A percentile compares a stretch with the other conserved stretches of the same genome.
These are phyloP conservation scores for Eupithecia tripunctaria DNA, from an alignment of 2,888 invertebrate species.

Conservation along the genomic window DNA sequence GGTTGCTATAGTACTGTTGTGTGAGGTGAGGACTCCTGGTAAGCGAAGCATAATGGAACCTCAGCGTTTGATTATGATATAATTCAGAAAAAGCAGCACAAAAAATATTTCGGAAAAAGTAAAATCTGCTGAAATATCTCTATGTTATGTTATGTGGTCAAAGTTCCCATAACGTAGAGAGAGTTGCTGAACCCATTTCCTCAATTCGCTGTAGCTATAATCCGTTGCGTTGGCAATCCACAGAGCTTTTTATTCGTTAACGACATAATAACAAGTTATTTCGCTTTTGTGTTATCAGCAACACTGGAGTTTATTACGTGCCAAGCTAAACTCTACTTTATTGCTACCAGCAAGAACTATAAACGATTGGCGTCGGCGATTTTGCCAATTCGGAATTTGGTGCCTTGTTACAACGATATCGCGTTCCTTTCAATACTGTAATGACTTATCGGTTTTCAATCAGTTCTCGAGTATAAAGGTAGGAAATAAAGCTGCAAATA, in stretches of 20 bases:
- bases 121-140: neutral
- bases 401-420: slow-evolving; percentile 38
- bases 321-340: slow-evolving; percentile 44
- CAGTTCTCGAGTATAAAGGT: slow-evolving; percentile 15
- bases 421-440: slow-evolving; percentile 35
- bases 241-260: slow-evolving; percentile 59
- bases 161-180: neutral
- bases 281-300: slow-evolving; percentile 52
- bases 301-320: slow-evolving; percentile 34
- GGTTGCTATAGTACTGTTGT: neutral
- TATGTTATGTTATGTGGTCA: neutral
- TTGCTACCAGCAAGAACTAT: slow-evolving; percentile 29
- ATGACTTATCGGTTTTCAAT: slow-evolving; percentile 35
- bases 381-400: slow-evolving; percentile 30
- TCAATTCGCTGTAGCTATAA: slow-evolving; percentile 46
- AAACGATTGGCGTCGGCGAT: slow-evolving; percentile 14
- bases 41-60: neutral
- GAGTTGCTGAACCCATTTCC: slow-evolving; percentile 46
- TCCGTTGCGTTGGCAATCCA: slow-evolving; percentile 52
- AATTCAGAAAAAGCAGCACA: neutral
- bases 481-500: neutral
- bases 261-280: slow-evolving; percentile 61
- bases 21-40: neutral
- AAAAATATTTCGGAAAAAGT: neutral
- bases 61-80: neutral